A percentile compares a stretch with the other conserved stretches of the same genome.
Evolutionary conservation across 2,888 invertebrate species (phyloP).

Genomic region (Thymelicus lineola): DNA sequence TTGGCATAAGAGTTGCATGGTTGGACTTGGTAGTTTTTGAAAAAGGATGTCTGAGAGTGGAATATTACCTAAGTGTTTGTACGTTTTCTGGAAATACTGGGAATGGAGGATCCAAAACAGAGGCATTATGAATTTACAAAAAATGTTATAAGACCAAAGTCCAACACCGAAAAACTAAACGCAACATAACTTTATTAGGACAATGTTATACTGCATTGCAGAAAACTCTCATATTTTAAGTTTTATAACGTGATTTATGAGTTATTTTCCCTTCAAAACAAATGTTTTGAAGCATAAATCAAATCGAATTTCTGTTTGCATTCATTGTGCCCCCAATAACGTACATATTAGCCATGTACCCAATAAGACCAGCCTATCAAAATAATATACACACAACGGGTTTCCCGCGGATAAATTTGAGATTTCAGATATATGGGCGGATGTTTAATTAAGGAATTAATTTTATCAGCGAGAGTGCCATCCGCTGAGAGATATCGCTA

Average conservation of each 20-base stretch:
- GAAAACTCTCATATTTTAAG: not conserved
- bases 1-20: no score
- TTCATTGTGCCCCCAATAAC: not conserved
- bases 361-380: not conserved
- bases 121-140: not conserved
- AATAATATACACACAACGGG: conserved; percentile 5
- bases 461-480: conserved; percentile 26
- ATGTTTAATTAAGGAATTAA: conserved; percentile 30
- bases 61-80: no score
- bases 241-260: not conserved
- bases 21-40: no score
- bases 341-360: not conserved
- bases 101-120: no score
- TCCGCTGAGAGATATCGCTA: conserved; percentile 3
- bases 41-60: no score
- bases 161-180: not conserved
- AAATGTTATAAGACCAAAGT: not conserved
- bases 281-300: conserved; percentile 3
- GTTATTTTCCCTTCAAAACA: not conserved
- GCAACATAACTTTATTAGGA: not conserved
- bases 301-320: not conserved
- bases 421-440: not conserved
- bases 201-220: not conserved
- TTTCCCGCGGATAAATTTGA: conserved; percentile 17
- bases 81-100: no score